Base-by-base conservation (phyloP, 2,113 vertebrate species). In the Ranitomeya imitator region DNA sequence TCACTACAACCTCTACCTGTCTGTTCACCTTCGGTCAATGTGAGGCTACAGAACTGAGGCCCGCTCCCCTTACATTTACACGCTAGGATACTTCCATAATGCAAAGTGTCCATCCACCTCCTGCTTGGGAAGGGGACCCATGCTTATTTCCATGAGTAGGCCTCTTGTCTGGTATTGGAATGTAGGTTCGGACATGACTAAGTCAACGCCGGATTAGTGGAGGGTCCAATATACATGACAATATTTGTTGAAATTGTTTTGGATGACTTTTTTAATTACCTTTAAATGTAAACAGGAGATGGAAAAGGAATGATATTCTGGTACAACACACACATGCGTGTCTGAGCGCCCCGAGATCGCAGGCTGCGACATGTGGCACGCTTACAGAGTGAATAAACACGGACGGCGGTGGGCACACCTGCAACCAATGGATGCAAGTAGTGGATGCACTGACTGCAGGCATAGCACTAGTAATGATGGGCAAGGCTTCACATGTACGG, bases 1-100 rank as follows among this genome's bases (percentile, higher is more conserved):
- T 52, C 26, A 23, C 71, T 60, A 65, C n/a, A 19, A 3, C 52
- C 63, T 82, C 52, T 83, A 88, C 87, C 87, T 88, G 69, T 83
- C 67, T 9, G 23, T 6, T 60, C 16, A 55, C 55, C 4, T 19
- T 11, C 37, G 26, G n/a, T 59, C 73, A 23, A 3, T 23, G 18
- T 19, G 57, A 13, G 55, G 26, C 78, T 63, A 19, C 15, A 71
- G n/a, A 67, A 23, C 3, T 16, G 76, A 13, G 19, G 23, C 21
- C 23, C 15, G 7, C 77, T 45, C 37, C 11, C 0, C 18, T 55
- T 19, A n/a, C 76, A 26, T 13, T 4, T 52, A 77, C 45, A 77
- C 21, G 63, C 63, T 65, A 65, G 19, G 2, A 65, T 65, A 9
- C 63, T n/a, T 65, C 63, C 63, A n/a, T 10, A 63, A 3, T 63